Base-by-base conservation (phyloP, 2,797 vertebrate species). In the Cyclopterus lumpus region DNA sequence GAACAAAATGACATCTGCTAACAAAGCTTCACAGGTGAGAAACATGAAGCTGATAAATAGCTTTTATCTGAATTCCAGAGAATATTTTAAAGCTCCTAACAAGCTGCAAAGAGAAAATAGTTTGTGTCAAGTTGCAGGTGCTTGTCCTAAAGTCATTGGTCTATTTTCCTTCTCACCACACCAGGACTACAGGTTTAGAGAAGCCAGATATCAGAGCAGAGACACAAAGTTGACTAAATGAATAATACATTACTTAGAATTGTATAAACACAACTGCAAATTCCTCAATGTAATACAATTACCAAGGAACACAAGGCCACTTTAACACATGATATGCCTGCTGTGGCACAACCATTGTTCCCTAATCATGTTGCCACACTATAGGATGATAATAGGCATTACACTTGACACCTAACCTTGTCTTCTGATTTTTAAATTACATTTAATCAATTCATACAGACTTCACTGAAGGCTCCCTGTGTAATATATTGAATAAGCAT, bases 1-100 rank as follows among this genome's bases (percentile, higher is more conserved):
- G 2, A 28, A 62, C 18, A 53, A 73, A 82, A 53, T 15, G 2
- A 3, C 8, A 63, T 5, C 18, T 5, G 58, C 10, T 24, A 26
- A 66, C 16, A 18, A 9, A 71, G 32, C 58, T 36, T 68, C 16
- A 63, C 62, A 74, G 2, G 34, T 44, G n/a, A 77, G 20, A 24
- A 10, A 30, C 26, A 48, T 60, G 2, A 38, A 8, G 22, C 32
- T 10, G 62, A 44, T 40, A 34, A 24, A 28, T 26, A 30, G 48
- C 14, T 46, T 40, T 58, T 51, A 18, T 20, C 12, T 14, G 8
- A 30, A 57, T 5, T 42, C 46, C 30, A 46, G 22, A 44, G n/a
- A 22, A 49, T 22, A 8, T 28, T 38, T 70, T 48, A 40, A 42
- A 70, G 34, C 26, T 15, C 46, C 11, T 8, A 1, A 22, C 14